Base-by-base conservation (phyloP, 2,888 invertebrate species). In the Drosophila putrida region DNA sequence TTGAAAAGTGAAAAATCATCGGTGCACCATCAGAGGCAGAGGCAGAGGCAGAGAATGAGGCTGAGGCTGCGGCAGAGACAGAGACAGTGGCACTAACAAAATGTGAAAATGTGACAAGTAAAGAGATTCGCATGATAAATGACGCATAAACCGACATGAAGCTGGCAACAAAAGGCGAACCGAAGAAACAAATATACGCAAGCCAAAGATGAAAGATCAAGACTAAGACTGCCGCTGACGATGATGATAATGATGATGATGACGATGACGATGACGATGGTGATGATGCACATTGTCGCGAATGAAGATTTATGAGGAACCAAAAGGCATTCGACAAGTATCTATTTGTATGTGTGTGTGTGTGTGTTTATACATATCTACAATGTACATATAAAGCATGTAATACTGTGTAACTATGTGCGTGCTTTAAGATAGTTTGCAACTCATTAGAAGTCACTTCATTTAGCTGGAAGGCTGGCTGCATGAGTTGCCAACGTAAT, bases 71-170 rank as follows among this genome's bases (percentile, higher is more conserved):
- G 6, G 31, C 31, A 31, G 20, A 20, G 20, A 2, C 20, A 20
- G 2, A 20, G 20, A 51, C 20, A 25, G 13, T 31, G 35, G 43
- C 47, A 63, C 43, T 38, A 33, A 33, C 41, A 54, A 20, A 20
- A 20, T 20, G 20, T 20, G 20, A 20, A 66, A 85, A 74, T 75
- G 72, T 88, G 86, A 85, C 88, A 88, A 66, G 64, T 63, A 73
- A 71, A 72, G 88, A 71, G 83, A 80, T 74, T 69, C 78, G 54
- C 70, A 79, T 85, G 88, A 85, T 85, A 85, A 88, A 85, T 86
- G 88, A 86, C 75, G 77, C 80, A 82, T 71, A 80, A 85, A 71
- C 68, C 68, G 88, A 75, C 80, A 88, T 73, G 78, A 82, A 71
- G 77, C 67, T 66, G 57, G 62, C 77, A 80, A 79, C 80, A 76